Evolutionary conservation across 2,888 invertebrate species (phyloP).

Genomic region (Therioaphis trifolii): DNA sequence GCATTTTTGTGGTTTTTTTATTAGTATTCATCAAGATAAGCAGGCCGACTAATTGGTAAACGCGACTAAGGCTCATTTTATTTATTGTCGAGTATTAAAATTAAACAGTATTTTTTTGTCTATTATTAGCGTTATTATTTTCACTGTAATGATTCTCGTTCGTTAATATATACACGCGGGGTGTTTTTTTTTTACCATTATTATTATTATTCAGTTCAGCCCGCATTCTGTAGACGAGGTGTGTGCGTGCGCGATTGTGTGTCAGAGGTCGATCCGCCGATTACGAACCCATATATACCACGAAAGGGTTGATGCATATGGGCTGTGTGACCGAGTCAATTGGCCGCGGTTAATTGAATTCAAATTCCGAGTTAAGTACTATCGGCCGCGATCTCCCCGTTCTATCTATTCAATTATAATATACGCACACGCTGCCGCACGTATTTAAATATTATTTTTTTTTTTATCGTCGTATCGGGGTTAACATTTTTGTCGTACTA

Average conservation of each 20-base stretch:
- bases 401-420: slow-evolving; percentile 23
- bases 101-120: slow-evolving; percentile 39
- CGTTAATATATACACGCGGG: slow-evolving; percentile 5
- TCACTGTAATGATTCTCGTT: slow-evolving; percentile 49
- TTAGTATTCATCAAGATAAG: slow-evolving; percentile 55
- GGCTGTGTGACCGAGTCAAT: slow-evolving; percentile 62
- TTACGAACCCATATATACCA: slow-evolving; percentile 49
- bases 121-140: background rate
- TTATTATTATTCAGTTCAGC: slow-evolving; percentile 57
- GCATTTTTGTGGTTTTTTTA: slow-evolving; percentile 48
- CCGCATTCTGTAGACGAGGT: slow-evolving; percentile 55
- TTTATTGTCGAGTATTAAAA: slow-evolving; percentile 55
- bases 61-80: slow-evolving; percentile 36
- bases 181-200: slow-evolving; percentile 33
- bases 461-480: background rate
- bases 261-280: slow-evolving; percentile 61
- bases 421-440: background rate
- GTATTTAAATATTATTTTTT: background rate
- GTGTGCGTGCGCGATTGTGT: slow-evolving; percentile 40
- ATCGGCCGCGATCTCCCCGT: slow-evolving; percentile 12
- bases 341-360: slow-evolving; percentile 61
- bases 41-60: slow-evolving; percentile 47
- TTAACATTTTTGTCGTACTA: background rate
- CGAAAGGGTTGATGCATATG: slow-evolving; percentile 62
- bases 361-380: slow-evolving; percentile 60